Conservation (phyloP, 1,140 invertebrate genomes). For the Diorhabda elongata region DNA sequence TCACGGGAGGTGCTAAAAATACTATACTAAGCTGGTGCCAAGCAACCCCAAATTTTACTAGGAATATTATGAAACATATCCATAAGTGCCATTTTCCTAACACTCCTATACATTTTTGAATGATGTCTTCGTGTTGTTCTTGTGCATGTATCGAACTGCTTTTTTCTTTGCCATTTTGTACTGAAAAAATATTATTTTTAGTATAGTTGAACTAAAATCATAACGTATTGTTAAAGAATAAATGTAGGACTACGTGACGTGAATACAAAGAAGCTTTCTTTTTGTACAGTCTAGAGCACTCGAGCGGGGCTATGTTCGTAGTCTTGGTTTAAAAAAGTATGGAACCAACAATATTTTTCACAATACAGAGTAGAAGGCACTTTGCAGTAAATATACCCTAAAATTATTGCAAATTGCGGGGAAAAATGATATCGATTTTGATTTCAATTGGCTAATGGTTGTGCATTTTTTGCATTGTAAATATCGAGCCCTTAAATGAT, state of each 20-base stretch:
- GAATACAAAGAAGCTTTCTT: background rate
- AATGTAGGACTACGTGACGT: background rate
- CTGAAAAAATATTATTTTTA: constrained; percentile 14
- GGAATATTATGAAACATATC: constrained; percentile 60
- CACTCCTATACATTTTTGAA: constrained; percentile 57
- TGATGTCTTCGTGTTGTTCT: constrained; percentile 43
- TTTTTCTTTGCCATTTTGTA: constrained; percentile 26
- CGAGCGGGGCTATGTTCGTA: too few species aligned
- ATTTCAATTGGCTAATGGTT: too few species aligned
- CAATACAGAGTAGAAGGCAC: too few species aligned
- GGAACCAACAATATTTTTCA: too few species aligned
- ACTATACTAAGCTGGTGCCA: constrained; percentile 61
- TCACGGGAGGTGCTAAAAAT: constrained; percentile 39
- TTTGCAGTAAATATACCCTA: too few species aligned
- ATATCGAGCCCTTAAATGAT: too few species aligned
- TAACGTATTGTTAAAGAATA: background rate
- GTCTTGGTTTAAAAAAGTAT: too few species aligned
- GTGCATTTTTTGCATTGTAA: too few species aligned
- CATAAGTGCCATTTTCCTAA: constrained; percentile 69
- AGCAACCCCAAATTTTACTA: constrained; percentile 67
- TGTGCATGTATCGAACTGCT: constrained; percentile 4
- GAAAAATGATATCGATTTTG: too few species aligned
- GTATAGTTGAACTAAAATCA: background rate
- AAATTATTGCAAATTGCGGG: too few species aligned
- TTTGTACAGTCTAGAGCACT: too few species aligned